phyloP scores from a whole-genome alignment of 2,797 vertebrate species.

The Leptatherina wallacei region DNA sequence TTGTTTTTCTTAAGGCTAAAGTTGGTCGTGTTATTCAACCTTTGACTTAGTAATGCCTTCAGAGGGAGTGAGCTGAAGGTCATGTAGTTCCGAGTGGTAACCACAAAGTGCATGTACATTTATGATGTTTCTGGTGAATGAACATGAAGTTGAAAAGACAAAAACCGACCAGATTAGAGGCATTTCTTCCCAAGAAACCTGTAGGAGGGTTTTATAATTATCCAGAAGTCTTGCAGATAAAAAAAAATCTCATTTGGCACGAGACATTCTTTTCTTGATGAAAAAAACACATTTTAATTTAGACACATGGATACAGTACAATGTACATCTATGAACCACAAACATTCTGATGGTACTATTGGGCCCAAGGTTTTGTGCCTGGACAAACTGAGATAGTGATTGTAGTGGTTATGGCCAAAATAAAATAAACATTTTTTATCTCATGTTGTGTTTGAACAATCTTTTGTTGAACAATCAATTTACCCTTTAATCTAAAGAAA shows the following conservation, averaged over 20 bases:
- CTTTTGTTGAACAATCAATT: conserved; percentile 3
- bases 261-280: too few species aligned
- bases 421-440: not conserved
- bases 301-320: not conserved
- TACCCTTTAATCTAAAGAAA: conserved; percentile 48
- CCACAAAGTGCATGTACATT: too few species aligned
- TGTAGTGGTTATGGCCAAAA: too few species aligned
- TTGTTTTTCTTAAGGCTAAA: too few species aligned
- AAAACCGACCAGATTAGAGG: too few species aligned
- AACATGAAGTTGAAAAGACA: too few species aligned
- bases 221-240: not conserved
- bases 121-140: too few species aligned
- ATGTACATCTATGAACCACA: not conserved
- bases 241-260: too few species aligned
- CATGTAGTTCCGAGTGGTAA: not conserved
- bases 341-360: not conserved
- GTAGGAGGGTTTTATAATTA: not conserved
- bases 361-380: too few species aligned
- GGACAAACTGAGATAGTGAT: too few species aligned
- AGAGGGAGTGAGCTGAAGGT: not conserved
- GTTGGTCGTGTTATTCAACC: too few species aligned
- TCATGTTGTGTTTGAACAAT: not conserved
- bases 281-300: not conserved
- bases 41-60: not conserved
- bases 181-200: not conserved